These are phyloP conservation scores for Coilia nasus DNA, from an alignment of 2,797 vertebrate genomes.

Conservation along the genomic window DNA sequence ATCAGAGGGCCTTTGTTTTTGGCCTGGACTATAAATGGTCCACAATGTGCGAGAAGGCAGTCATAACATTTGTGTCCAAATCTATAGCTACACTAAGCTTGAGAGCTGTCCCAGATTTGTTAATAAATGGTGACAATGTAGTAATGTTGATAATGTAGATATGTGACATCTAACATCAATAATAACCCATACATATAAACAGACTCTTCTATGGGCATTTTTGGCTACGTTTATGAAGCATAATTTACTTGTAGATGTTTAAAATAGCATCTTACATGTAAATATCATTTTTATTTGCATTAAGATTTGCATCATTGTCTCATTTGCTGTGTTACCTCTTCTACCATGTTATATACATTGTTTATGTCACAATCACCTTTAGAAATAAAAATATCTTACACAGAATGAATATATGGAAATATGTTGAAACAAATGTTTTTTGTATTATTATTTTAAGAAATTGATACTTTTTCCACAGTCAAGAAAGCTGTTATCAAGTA, in stretches of 20 bases:
- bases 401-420: no score
- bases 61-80: slow-evolving; percentile 16
- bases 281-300: no score
- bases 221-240: background rate
- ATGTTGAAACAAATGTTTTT: no score
- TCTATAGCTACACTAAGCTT: slow-evolving; percentile 5
- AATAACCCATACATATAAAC: background rate
- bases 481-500: background rate
- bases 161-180: background rate
- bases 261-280: no score
- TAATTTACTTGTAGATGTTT: no score
- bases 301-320: no score
- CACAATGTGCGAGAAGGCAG: slow-evolving; percentile 12
- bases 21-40: slow-evolving; percentile 12
- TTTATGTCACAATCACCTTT: no score
- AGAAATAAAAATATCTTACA: background rate
- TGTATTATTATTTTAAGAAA: no score
- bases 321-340: no score
- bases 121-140: background rate
- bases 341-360: no score
- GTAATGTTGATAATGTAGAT: background rate
- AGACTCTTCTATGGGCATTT: background rate
- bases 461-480: background rate
- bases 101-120: background rate
- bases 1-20: slow-evolving; percentile 24